Base-by-base conservation (phyloP, 2,888 invertebrate species). In the Dicranocentrus wangi region DNA sequence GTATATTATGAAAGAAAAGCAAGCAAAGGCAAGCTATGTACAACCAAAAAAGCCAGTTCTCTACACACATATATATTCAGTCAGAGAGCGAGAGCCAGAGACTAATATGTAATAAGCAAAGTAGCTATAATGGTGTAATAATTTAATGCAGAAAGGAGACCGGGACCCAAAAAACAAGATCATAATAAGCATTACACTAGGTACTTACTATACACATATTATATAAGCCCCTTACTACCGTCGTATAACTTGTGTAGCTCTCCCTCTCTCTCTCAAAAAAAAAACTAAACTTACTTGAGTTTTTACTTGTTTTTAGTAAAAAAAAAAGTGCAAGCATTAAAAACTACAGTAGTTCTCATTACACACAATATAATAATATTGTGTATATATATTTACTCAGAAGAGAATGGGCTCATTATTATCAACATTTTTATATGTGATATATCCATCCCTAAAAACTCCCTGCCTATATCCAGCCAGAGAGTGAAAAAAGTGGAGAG, bases 111-210 rank as follows among this genome's bases (percentile, higher is more conserved):
- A 70, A 21, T 65, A 51, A 73, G 61, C 13, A 21, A 19, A 25
- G 63, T 13, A 61, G 47, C 55, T 76, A 68, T 58, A 58, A 76
- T 76, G 42, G 53, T 53, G 25, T 65, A 73, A 65, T 68, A 76
- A 76, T 66, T 76, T 76, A 58, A 27, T 28, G 43, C 53, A 58
- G 47, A n/a, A 15, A 32, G 32, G 15, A 47, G n/a, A 47, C 47
- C 47, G 47, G 47, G 47, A 10, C 5, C 47, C 32, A 32, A 32
- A 32, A 32, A 32, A 32, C 32, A n/a, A n/a, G n/a, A n/a, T n/a
- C n/a, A n/a, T n/a, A n/a, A n/a, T n/a, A n/a, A n/a, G n/a, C n/a
- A n/a, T n/a, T n/a, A n/a, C n/a, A n/a, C n/a, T n/a, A n/a, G n/a
- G n/a, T n/a, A n/a, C n/a, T n/a, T n/a, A n/a, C n/a, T n/a, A n/a